These are phyloP conservation scores for Tautogolabrus adspersus DNA, from an alignment of 2,113 vertebrate genomes.

Conservation along the genomic window DNA sequence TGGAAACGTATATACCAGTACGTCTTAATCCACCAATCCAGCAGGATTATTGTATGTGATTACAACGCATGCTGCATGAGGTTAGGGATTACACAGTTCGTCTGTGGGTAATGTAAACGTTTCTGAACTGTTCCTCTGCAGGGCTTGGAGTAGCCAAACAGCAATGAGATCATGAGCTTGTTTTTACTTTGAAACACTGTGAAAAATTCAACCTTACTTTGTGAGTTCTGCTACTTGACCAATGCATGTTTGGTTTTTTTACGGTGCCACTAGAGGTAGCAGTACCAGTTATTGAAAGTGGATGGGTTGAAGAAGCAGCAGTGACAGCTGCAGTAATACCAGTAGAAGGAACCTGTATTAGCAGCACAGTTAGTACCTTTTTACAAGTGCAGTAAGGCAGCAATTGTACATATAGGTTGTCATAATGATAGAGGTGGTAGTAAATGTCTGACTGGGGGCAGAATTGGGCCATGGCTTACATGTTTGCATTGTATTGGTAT, in stretches of 20 bases:
- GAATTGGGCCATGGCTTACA: too few relatives aligned
- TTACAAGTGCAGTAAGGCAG: too few relatives aligned
- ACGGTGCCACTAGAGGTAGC: not conserved
- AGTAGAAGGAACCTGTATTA: not conserved
- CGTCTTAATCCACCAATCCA: conserved; percentile 46
- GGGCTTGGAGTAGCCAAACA: not conserved
- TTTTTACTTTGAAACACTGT: too few relatives aligned
- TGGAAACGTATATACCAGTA: conserved; percentile 2
- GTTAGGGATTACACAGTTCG: conserved; percentile 51
- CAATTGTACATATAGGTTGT: too few relatives aligned
- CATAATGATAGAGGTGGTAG: too few relatives aligned
- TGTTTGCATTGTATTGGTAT: too few relatives aligned
- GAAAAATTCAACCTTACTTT: not conserved
- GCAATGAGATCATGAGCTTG: not conserved
- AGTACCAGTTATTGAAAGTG: not conserved
- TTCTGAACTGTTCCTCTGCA: conserved; percentile 25
- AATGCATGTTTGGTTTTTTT: not conserved
- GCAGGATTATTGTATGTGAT: conserved; percentile 64
- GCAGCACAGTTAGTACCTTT: too few relatives aligned
- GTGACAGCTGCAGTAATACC: not conserved
- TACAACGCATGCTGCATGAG: conserved; percentile 43
- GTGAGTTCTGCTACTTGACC: not conserved
- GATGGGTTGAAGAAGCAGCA: not conserved
- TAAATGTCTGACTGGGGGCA: too few relatives aligned
- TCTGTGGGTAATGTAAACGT: conserved; percentile 9